These are phyloP conservation scores for Tolmerus cingulatus DNA, from an alignment of 2,888 invertebrate species.

Conservation along the genomic window DNA sequence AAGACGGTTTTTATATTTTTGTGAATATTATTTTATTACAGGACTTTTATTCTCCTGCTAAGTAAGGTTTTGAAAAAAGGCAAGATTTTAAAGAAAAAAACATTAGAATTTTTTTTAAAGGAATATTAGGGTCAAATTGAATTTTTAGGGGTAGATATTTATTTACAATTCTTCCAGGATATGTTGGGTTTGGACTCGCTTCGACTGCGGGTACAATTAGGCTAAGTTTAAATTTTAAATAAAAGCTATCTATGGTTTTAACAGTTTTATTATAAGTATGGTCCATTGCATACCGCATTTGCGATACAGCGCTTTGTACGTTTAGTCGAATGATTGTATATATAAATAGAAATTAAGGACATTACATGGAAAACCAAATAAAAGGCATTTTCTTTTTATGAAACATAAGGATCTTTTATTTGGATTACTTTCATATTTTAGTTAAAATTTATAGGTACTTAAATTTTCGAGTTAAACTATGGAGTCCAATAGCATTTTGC, in stretches of 20 bases:
- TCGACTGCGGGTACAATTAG: not conserved
- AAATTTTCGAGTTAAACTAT: too few relatives aligned
- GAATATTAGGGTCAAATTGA: too few relatives aligned
- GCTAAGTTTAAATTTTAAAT: not conserved
- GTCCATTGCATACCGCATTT: not conserved
- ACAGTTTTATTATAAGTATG: not conserved
- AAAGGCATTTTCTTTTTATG: slow-evolving; percentile 32
- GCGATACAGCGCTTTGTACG: slow-evolving; percentile 11
- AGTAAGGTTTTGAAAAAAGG: not conserved
- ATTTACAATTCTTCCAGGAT: not conserved
- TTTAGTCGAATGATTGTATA: slow-evolving; percentile 15
- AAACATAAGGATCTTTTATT: not conserved
- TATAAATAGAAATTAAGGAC: not conserved
- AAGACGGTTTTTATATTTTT: too few relatives aligned
- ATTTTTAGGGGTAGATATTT: not conserved
- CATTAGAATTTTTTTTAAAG: not conserved
- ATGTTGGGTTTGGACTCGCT: not conserved
- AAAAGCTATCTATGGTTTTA: not conserved
- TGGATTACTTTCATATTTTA: not conserved
- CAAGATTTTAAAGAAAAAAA: not conserved
- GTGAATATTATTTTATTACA: not conserved
- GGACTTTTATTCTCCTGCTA: not conserved
- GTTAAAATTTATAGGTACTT: not conserved
- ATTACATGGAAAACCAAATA: slow-evolving; percentile 6
- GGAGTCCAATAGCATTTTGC: too few relatives aligned